Evolutionary conservation across 2,797 vertebrate species (phyloP).

Genomic region (Pipistrellus pygmaeus): DNA sequence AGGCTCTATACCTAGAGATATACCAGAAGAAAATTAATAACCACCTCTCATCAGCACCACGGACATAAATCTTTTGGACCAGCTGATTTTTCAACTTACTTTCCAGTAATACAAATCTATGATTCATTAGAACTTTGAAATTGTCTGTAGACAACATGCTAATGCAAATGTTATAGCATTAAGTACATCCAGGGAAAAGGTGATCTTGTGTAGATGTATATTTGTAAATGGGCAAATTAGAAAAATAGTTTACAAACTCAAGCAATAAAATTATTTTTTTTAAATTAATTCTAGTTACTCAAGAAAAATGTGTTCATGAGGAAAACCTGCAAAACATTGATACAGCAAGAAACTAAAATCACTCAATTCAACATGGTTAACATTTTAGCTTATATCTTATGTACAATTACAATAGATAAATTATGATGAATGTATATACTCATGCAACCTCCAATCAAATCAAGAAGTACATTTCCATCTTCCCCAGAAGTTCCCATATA

Average conservation of each 20-base stretch:
- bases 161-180: slow-evolving; percentile 52
- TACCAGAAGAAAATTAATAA: slow-evolving; percentile 43
- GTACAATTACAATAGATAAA: slow-evolving; percentile 3
- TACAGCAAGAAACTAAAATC: neutral
- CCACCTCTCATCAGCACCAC: neutral
- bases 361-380: neutral
- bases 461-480: neutral
- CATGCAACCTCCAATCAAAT: neutral
- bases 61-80: slow-evolving; percentile 18
- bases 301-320: slow-evolving; percentile 32
- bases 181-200: slow-evolving; percentile 28
- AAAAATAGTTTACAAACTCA: slow-evolving; percentile 15
- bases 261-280: slow-evolving; percentile 53
- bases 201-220: slow-evolving; percentile 7
- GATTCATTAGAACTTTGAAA: slow-evolving; percentile 58
- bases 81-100: slow-evolving; percentile 63
- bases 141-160: slow-evolving; percentile 38
- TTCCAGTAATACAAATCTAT: slow-evolving; percentile 16
- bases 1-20: slow-evolving; percentile 6
- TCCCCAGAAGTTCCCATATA: neutral
- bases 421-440: neutral
- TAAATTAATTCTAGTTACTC: slow-evolving; percentile 2
- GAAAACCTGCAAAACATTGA: slow-evolving; percentile 37
- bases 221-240: slow-evolving; percentile 56
- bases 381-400: slow-evolving; percentile 10